Evolutionary conservation across 2,113 vertebrate genomes (phyloP).

Genomic region (Mus pahari): DNA sequence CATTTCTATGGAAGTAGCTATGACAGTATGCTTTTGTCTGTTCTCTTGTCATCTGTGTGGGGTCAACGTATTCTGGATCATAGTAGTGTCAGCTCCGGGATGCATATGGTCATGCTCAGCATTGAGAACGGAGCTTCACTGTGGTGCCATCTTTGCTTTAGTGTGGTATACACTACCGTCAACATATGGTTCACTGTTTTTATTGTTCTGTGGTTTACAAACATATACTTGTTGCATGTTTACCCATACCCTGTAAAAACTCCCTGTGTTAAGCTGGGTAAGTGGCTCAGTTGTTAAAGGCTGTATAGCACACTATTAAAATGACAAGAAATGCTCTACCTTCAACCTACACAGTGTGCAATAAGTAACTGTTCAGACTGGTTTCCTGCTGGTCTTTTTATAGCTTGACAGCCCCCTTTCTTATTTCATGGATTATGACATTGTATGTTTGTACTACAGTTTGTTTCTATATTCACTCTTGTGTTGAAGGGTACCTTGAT

Average conservation of each 20-base stretch:
- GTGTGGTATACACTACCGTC: neutral
- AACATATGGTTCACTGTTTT: neutral
- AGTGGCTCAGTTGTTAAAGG: neutral
- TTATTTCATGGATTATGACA: neutral
- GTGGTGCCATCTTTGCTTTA: neutral
- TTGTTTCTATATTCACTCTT: neutral
- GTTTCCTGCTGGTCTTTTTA: neutral
- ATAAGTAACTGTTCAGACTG: neutral
- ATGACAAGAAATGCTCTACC: neutral
- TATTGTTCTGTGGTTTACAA: neutral
- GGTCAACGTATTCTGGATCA: neutral
- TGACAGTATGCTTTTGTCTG: neutral
- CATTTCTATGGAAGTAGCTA: neutral
- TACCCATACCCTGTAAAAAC: neutral
- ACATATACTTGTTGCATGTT: neutral
- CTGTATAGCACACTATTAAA: neutral
- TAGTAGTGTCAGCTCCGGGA: neutral
- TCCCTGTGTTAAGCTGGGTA: neutral
- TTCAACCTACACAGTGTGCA: neutral
- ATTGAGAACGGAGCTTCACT: neutral
- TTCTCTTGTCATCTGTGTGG: neutral
- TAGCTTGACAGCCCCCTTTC: constrained; percentile 7
- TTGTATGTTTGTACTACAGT: neutral
- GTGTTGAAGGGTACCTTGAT: constrained; percentile 12
- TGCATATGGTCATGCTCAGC: neutral